Conservation (phyloP, 2,113 vertebrate species). For the Xenotilapia longispinis region DNA sequence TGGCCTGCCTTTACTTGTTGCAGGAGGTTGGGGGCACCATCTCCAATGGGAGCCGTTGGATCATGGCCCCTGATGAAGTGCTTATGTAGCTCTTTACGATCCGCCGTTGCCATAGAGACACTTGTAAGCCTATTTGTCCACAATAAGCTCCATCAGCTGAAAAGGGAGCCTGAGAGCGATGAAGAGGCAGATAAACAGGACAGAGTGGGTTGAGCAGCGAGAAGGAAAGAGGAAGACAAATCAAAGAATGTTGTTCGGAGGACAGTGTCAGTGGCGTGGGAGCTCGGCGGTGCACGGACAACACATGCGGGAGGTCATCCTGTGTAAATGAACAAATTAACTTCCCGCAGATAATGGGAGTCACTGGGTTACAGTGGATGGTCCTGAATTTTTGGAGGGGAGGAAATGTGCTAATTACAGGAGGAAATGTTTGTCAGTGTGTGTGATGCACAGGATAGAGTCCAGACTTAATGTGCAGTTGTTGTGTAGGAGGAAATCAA, state of each 20-base stretch:
- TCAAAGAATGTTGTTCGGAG: constrained; percentile 5
- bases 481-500: constrained; percentile 41
- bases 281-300: neutral
- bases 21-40: constrained; percentile 49
- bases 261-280: neutral
- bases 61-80: constrained; percentile 53
- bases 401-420: neutral
- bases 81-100: constrained; percentile 55
- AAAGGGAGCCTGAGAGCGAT: constrained; percentile 46
- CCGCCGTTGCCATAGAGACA: constrained; percentile 75
- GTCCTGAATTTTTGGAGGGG: neutral
- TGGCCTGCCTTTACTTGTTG: constrained; percentile 61
- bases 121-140: constrained; percentile 68
- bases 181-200: constrained; percentile 53
- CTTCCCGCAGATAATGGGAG: constrained; percentile 1
- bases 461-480: constrained; percentile 10
- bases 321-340: constrained; percentile 9
- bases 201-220: constrained; percentile 5
- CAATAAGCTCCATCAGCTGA: constrained; percentile 63
- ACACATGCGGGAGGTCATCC: neutral
- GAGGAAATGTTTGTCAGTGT: neutral
- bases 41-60: constrained; percentile 40
- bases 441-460: neutral
- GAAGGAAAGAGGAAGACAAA: constrained; percentile 8
- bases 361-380: neutral